Evolutionary conservation across 1,140 invertebrate species (phyloP), one percentile per base, ranked within the genome.

Genomic region (Danaus melanippus): DNA sequence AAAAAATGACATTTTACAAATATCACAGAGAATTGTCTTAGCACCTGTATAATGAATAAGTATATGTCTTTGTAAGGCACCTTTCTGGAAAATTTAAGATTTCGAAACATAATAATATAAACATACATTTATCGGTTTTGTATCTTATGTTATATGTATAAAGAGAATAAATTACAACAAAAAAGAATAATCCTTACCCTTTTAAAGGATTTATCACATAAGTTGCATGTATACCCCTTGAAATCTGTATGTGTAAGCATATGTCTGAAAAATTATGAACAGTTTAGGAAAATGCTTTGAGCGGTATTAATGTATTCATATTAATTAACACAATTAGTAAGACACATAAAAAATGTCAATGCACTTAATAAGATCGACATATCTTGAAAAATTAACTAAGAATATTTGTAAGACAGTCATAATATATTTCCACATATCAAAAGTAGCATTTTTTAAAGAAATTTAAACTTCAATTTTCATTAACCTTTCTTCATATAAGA

Each of bases 151-250:
- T 3, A 32, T 32, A 32, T 32, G 21, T 32, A 32, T 32, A 5
- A 32, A 32, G 21, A 32, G 47, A 11, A 17, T n/a, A 60, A 50
- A 40, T 39, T 44, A 47, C 46, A 41, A 12, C 40, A 10, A 53
- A 43, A 42, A 9, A 43, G 17, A 44, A n/a, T 15, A 12, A 55
- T 46, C 69, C 69, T 42, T 67, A 77, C 73, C 62, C 68, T 62
- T 62, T 77, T 79, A 56, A 74, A 79, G 21, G 60, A 52, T 53
- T 76, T 79, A 12, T 63, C 64, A 52, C 76, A 79, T 48, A 68
- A 53, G 8, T 70, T 53, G 56, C 76, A 79, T 10, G 68, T 39
- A 53, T 58, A 58, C 50, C 58, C 64, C 51, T 51, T 72, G 9
- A 62, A 54, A 42, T 65, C 60, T 11, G 42, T 46, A 50, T 79